A percentile compares a stretch with the other conserved stretches of the same genome.
Evolutionary conservation across 2,888 invertebrate genomes (phyloP).

Genomic region (Phengaris arion): DNA sequence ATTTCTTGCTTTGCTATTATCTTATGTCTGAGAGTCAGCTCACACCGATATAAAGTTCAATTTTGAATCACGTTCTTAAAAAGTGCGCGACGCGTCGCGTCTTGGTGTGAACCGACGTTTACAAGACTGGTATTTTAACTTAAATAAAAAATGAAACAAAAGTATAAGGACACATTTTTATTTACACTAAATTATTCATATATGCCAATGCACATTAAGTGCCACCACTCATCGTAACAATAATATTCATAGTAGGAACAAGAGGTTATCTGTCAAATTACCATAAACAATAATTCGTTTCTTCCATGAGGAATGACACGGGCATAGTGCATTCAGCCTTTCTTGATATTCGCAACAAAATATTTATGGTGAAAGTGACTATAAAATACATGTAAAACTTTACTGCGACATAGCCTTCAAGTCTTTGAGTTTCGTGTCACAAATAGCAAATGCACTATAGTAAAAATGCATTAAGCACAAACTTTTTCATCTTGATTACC

Average conservation of each 20-base stretch:
- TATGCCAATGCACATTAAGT: constrained; percentile 24
- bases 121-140: neutral
- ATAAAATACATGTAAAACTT: constrained; percentile 13
- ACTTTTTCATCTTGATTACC: neutral
- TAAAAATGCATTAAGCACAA: neutral
- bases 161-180: constrained; percentile 29
- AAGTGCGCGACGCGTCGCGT: too few species aligned
- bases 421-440: neutral
- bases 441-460: neutral
- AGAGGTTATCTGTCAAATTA: constrained; percentile 26
- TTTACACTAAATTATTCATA: constrained; percentile 32
- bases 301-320: constrained; percentile 12
- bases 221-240: constrained; percentile 13
- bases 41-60: too few species aligned
- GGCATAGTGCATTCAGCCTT: constrained; percentile 5
- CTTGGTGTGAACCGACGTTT: too few species aligned
- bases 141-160: constrained; percentile 21
- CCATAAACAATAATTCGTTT: constrained; percentile 14
- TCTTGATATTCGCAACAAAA: constrained; percentile 6
- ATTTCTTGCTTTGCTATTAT: too few species aligned
- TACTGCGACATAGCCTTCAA: constrained; percentile 2
- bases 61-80: too few species aligned
- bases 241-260: constrained; percentile 23
- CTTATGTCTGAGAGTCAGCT: too few species aligned
- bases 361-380: constrained; percentile 15